phyloP scores from a whole-genome alignment of 2,888 invertebrate species.

The Tridacna crocea region DNA sequence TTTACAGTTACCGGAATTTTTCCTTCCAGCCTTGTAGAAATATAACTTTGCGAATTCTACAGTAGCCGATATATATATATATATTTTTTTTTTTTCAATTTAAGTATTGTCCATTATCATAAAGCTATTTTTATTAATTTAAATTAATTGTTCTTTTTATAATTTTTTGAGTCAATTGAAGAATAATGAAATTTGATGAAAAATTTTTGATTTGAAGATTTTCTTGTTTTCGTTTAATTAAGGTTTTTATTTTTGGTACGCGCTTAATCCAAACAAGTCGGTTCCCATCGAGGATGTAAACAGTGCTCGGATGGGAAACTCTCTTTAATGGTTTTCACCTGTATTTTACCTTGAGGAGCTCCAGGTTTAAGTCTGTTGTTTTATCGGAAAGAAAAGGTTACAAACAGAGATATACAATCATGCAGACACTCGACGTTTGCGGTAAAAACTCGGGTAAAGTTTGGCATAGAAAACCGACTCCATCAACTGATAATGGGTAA shows the following conservation, averaged over 20 bases:
- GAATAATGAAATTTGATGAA: not conserved
- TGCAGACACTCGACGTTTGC: conserved; percentile 79
- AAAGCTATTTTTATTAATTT: not conserved
- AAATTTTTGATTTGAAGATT: not conserved
- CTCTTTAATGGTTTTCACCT: too few species aligned
- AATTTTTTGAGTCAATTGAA: not conserved
- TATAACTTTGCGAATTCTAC: too few species aligned
- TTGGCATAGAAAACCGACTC: conserved; percentile 81
- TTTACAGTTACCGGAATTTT: too few species aligned
- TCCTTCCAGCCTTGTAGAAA: too few species aligned
- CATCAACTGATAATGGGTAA: conserved; percentile 81
- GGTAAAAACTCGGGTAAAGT: conserved; percentile 80
- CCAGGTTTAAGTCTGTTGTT: too few species aligned
- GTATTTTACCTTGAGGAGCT: too few species aligned
- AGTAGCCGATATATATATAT: too few species aligned
- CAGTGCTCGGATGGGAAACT: not conserved
- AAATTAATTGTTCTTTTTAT: not conserved
- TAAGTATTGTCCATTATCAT: too few species aligned
- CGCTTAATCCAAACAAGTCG: conserved; percentile 69
- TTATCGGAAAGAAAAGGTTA: too few species aligned
- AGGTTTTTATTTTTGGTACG: conserved; percentile 37
- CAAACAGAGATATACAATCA: not conserved
- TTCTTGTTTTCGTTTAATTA: not conserved
- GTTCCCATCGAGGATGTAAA: conserved; percentile 48
- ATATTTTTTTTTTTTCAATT: too few species aligned